Evolutionary conservation across 2,797 vertebrate genomes (phyloP).

Genomic region (Antrozous pallidus): DNA sequence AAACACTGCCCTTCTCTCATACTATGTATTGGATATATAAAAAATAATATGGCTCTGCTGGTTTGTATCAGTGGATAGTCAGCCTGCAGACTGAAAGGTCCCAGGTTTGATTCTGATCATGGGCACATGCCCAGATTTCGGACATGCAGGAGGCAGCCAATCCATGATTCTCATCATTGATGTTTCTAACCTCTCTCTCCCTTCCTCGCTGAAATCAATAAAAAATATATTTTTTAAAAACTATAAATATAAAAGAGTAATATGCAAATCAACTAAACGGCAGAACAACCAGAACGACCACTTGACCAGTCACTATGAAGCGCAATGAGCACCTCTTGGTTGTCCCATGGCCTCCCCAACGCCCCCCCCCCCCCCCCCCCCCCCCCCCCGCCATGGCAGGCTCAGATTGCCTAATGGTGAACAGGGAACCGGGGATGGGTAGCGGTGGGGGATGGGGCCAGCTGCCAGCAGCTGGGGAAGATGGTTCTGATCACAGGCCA

Average conservation of each 20-base stretch:
- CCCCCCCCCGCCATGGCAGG: no score
- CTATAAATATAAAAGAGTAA: no score
- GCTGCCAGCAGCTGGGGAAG: no score
- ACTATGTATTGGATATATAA: neutral
- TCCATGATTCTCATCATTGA: neutral
- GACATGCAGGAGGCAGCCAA: neutral
- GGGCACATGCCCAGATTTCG: neutral
- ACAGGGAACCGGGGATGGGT: no score
- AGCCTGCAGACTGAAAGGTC: neutral
- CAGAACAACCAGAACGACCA: no score
- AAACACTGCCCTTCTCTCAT: neutral
- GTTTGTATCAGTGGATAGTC: neutral
- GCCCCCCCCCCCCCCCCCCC: no score
- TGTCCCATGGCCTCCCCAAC: no score
- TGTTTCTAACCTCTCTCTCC: neutral
- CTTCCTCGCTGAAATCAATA: neutral
- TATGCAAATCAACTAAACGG: no score
- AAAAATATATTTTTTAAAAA: neutral
- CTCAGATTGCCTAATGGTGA: no score
- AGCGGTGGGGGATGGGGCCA: rapidly evolving
- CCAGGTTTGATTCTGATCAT: neutral
- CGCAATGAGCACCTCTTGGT: no score
- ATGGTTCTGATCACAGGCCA: no score
- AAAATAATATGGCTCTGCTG: neutral
- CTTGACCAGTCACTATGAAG: no score